A percentile compares a stretch with the other conserved stretches of the same genome.
phyloP scores from a whole-genome alignment of 2,888 invertebrate genomes.

The Oscheius onirici region DNA sequence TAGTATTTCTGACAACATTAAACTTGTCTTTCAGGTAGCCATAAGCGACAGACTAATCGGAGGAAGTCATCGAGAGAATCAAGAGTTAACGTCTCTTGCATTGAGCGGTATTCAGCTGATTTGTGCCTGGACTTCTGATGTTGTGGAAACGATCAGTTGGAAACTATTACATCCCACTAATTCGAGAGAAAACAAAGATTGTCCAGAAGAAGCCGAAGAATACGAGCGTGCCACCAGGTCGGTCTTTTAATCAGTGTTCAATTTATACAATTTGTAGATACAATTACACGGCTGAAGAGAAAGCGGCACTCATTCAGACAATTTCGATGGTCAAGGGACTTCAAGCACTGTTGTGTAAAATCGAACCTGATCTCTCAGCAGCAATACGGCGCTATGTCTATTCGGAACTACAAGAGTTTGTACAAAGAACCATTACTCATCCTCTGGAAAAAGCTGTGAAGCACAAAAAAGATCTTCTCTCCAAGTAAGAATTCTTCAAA shows the following conservation, averaged over 20 bases:
- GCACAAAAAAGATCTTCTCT: conserved; percentile 93
- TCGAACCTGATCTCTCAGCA: conserved; percentile 94
- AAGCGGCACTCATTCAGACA: conserved; percentile 86
- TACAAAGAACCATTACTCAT: conserved; percentile 87
- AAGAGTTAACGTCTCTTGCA: conserved; percentile 88
- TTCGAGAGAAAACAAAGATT: conserved; percentile 91
- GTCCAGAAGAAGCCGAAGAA: conserved; percentile 90
- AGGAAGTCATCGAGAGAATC: conserved; percentile 83
- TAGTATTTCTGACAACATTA: background rate
- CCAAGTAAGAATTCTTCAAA: conserved; percentile 65
- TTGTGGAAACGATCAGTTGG: conserved; percentile 83
- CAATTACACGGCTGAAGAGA: conserved; percentile 96
- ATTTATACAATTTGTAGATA: no score
- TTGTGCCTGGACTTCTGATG: conserved; percentile 95
- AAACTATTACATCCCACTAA: conserved; percentile 97
- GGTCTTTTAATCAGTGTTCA: background rate
- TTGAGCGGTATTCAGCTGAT: conserved; percentile 89
- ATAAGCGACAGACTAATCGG: conserved; percentile 76
- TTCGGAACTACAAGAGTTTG: conserved; percentile 92
- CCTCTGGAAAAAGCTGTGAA: conserved; percentile 94
- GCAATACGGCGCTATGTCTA: conserved; percentile 86
- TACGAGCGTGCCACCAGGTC: conserved; percentile 83
- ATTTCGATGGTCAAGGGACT: conserved; percentile 99
- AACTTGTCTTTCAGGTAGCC: conserved; percentile 38
- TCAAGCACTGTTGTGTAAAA: conserved; percentile 93